Base-by-base conservation (phyloP, 2,113 vertebrate species). In the Coryphaenoides rupestris region DNA sequence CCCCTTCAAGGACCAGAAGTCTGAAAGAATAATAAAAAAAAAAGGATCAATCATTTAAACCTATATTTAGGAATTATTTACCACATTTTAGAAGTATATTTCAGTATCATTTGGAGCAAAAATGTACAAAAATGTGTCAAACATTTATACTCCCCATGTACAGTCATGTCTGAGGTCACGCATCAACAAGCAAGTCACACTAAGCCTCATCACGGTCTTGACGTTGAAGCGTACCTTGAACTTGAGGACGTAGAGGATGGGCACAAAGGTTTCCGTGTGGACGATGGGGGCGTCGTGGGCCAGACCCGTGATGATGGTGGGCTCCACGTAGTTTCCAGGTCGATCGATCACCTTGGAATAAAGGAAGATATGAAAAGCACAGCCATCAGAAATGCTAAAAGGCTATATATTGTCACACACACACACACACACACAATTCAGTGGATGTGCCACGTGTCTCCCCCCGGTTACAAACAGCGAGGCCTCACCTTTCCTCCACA, bases 311-410 rank as follows among this genome's bases (percentile, higher is more conserved):
- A 99, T 91, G 73, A 99, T 94, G 9, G 97, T 95, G 15, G 97
- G 97, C 65, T 99, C 96, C 19, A 99, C 96, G 0, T 95, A 99
- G 79, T 99, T 98, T 57, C 96, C 97, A 69, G 94, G 92, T 0
- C 95, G 93, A 74, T 94, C 91, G 85, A 98, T 94, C 57, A 89
- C 89, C 94, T 94, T 84, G 15, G n/a, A n/a, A n/a, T n/a, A 63
- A 33, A 63, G 1, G 12, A 17, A 16, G n/a, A 40, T 5, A 55
- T 7, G 19, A 15, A 22, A 33, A 58, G 19, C 26, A 33, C 33
- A 40, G n/a, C 6, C 6, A 19, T 54, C 6, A 6, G 9, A 54
- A 54, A 54, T 54, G 15, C 2, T 14, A 19, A 14, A 4, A 52
- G 16, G 2, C 17, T 6, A 54, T 54, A 12, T 21, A 2, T 52